Evolutionary conservation across 2,797 vertebrate genomes (phyloP), one percentile per base, ranked within the genome.

Genomic region (Esox lucius): DNA sequence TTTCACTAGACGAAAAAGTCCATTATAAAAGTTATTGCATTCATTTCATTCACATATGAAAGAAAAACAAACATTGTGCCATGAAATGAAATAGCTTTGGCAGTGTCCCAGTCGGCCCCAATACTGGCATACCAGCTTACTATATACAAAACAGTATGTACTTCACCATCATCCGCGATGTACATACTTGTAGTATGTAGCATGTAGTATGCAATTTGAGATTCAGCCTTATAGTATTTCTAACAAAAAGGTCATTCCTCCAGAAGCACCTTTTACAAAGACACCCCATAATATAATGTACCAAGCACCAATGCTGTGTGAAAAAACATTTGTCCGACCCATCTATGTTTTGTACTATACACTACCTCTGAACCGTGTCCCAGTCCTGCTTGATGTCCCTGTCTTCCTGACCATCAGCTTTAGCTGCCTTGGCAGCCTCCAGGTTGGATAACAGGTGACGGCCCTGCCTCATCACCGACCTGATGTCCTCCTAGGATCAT

Each of bases 331-430:
- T 56, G 17, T 56, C 51, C 5, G 19, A 56, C 8, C 56, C n/a
- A 59, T 24, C n/a, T 4, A 24, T 46, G 19, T 61, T 22, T 22
- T 24, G 24, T 11, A 24, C 9, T 24, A 12, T 12, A 26, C 56
- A 24, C 3, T 13, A 98, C 98, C 97, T 95, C 80, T 95, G 94
- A 70, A 99, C 95, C 0, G 96, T 98, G 67, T 95, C 93, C 93
- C 96, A 95, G 88, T 99, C 96, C 3, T 92, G 92, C 59, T 87
- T 88, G 73, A 93, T 93, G 70, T 96, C 95, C 0, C 39, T 87
- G 46, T 87, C 87, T 69, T 91, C 86, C 16, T 95, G 93, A 22
- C 81, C 42, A 1, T 91, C 91, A 74, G 88, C 90, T 78, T 93
- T 94, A 17, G 89, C 88, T 28, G 86, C 72, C 69, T 90, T 90